Evolutionary conservation across 2,113 vertebrate genomes (phyloP).

Genomic region (Ellobius talpinus): DNA sequence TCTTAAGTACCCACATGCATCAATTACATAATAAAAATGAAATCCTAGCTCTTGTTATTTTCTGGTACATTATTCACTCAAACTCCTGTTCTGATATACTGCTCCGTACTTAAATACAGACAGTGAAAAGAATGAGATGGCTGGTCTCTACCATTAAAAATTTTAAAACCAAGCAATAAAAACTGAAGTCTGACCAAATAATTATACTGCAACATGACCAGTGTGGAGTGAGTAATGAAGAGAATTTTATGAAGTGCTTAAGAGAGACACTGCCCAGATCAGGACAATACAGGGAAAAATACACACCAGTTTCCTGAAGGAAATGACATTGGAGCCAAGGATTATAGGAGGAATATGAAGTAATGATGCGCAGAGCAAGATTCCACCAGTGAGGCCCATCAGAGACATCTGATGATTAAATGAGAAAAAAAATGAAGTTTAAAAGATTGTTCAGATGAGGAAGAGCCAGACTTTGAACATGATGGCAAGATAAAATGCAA

Average conservation of each 20-base stretch:
- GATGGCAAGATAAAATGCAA: neutral
- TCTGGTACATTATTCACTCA: neutral
- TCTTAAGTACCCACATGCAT: neutral
- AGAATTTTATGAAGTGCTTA: neutral
- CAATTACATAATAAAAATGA: neutral
- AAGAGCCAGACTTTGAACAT: neutral
- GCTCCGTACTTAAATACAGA: neutral
- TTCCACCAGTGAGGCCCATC: neutral
- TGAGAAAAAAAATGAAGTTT: neutral
- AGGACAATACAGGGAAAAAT: neutral
- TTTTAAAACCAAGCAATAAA: neutral
- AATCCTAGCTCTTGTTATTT: neutral
- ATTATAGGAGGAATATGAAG: neutral
- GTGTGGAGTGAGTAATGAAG: neutral
- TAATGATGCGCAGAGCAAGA: neutral
- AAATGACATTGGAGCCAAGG: neutral
- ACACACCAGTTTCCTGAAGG: neutral
- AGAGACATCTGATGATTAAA: neutral
- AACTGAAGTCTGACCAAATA: neutral
- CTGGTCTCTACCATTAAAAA: neutral
- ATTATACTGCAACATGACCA: neutral
- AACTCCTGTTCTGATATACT: neutral
- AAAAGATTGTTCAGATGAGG: neutral
- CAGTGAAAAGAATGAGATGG: neutral
- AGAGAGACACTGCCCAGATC: neutral